Conservation (phyloP, 2,888 invertebrate species). For the Dryococelus australis region DNA sequence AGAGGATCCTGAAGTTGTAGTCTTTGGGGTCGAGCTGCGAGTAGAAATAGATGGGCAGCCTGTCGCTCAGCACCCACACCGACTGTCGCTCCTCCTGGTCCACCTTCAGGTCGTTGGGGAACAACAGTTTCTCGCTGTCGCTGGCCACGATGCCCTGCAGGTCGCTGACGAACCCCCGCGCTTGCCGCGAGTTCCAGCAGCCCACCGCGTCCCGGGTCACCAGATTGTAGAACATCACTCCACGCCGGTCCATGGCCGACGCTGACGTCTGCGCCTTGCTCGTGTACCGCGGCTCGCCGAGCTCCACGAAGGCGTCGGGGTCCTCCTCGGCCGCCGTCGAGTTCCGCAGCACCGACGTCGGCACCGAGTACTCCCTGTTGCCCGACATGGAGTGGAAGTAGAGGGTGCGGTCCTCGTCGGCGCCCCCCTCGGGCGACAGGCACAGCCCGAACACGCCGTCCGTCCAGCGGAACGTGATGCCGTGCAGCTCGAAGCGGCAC, state of each 20-base stretch:
- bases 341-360: slow-evolving; percentile 70
- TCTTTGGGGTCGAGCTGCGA: slow-evolving; percentile 68
- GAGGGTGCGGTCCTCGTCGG: slow-evolving; percentile 62
- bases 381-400: slow-evolving; percentile 86
- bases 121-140: slow-evolving; percentile 71
- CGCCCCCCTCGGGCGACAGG: slow-evolving; percentile 77
- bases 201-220: slow-evolving; percentile 78
- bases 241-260: slow-evolving; percentile 73
- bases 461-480: slow-evolving; percentile 81
- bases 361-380: slow-evolving; percentile 77
- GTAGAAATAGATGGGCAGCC: slow-evolving; percentile 76
- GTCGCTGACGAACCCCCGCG: slow-evolving; percentile 54
- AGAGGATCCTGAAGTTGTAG: slow-evolving; percentile 77
- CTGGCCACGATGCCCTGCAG: slow-evolving; percentile 65
- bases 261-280: slow-evolving; percentile 70
- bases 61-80: slow-evolving; percentile 80
- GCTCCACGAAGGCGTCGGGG: slow-evolving; percentile 54
- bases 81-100: slow-evolving; percentile 73
- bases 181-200: slow-evolving; percentile 72
- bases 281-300: slow-evolving; percentile 49
- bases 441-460: slow-evolving; percentile 76
- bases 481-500: slow-evolving; percentile 76
- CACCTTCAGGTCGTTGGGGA: slow-evolving; percentile 82
- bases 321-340: slow-evolving; percentile 59
- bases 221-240: slow-evolving; percentile 78